These are phyloP conservation scores for Myrmecophaga tridactyla DNA, from an alignment of 2,113 vertebrate genomes.

Conservation along the genomic window DNA sequence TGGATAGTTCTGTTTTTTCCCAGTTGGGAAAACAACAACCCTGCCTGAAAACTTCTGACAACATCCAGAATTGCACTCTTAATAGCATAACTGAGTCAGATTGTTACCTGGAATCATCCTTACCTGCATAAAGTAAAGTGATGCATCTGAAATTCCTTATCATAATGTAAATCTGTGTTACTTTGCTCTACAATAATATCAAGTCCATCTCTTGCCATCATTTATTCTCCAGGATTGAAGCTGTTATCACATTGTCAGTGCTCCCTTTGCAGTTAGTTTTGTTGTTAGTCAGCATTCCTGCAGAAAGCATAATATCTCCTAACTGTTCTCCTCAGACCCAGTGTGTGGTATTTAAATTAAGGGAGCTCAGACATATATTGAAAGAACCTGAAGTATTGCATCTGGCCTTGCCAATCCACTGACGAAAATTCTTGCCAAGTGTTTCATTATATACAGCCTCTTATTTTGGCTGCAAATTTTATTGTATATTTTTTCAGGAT, in stretches of 20 bases:
- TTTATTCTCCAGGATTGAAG: slow-evolving; percentile 56
- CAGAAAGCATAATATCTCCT: slow-evolving; percentile 28
- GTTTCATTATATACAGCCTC: slow-evolving; percentile 55
- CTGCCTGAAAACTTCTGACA: slow-evolving; percentile 44
- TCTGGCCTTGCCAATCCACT: slow-evolving; percentile 63
- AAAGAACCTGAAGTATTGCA: slow-evolving; percentile 66
- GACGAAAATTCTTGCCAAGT: slow-evolving; percentile 71
- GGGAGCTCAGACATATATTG: slow-evolving; percentile 62
- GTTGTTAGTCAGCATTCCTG: slow-evolving; percentile 1
- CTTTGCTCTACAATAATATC: not conserved
- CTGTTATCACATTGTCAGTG: not conserved
- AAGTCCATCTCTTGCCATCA: slow-evolving; percentile 18
- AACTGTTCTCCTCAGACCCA: slow-evolving; percentile 46
- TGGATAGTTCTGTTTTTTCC: slow-evolving; percentile 48
- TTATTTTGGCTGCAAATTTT: slow-evolving; percentile 66
- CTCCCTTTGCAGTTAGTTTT: slow-evolving; percentile 25
- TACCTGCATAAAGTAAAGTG: slow-evolving; percentile 31
- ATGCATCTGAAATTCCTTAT: slow-evolving; percentile 35
- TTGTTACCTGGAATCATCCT: slow-evolving; percentile 36
- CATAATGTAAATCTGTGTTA: slow-evolving; percentile 58
- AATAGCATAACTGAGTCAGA: slow-evolving; percentile 36
- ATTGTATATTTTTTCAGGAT: slow-evolving; percentile 65
- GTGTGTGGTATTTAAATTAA: slow-evolving; percentile 51
- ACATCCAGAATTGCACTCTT: not conserved
- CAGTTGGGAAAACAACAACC: not conserved